Percentiles rank a stretch among this genome's conserved stretches.
These are phyloP conservation scores for Bombus pascuorum DNA, from an alignment of 1,140 invertebrate genomes.

Conservation along the genomic window DNA sequence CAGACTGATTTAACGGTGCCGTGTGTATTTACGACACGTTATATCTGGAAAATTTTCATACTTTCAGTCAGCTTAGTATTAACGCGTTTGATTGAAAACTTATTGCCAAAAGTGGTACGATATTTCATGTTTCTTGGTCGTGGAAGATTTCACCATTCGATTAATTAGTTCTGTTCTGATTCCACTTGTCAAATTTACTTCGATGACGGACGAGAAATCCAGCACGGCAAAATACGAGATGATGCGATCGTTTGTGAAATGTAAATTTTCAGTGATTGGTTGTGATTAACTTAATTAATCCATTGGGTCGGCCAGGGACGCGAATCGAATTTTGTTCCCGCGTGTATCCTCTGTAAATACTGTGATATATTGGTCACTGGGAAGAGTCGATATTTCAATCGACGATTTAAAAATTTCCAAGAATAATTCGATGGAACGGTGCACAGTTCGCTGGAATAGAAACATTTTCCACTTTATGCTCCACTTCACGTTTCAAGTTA, in stretches of 20 bases:
- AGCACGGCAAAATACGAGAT: neutral
- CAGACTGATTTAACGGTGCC: no score
- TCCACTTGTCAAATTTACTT: neutral
- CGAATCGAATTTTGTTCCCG: slow-evolving; percentile 11
- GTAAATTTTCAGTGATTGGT: slow-evolving; percentile 53
- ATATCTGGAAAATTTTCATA: no score
- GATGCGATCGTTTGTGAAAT: slow-evolving; percentile 49
- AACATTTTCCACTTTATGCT: neutral
- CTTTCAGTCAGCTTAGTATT: no score
- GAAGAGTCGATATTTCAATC: neutral
- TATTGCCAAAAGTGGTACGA: neutral
- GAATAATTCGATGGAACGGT: neutral
- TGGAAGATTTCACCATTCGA: slow-evolving; percentile 34
- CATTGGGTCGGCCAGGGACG: neutral
- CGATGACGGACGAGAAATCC: slow-evolving; percentile 6
- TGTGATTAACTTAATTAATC: slow-evolving; percentile 58
- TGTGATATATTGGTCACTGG: neutral
- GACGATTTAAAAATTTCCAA: neutral
- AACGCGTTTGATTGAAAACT: neutral
- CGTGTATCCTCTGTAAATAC: slow-evolving; percentile 10
- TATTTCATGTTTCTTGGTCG: neutral
- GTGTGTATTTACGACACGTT: no score
- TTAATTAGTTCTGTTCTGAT: slow-evolving; percentile 44
- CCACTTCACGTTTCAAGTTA: neutral
- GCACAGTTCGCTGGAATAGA: neutral